Evolutionary conservation across 2,113 vertebrate species (phyloP), one percentile per base, ranked within the genome.

Genomic region (Notarius lentiginosus): DNA sequence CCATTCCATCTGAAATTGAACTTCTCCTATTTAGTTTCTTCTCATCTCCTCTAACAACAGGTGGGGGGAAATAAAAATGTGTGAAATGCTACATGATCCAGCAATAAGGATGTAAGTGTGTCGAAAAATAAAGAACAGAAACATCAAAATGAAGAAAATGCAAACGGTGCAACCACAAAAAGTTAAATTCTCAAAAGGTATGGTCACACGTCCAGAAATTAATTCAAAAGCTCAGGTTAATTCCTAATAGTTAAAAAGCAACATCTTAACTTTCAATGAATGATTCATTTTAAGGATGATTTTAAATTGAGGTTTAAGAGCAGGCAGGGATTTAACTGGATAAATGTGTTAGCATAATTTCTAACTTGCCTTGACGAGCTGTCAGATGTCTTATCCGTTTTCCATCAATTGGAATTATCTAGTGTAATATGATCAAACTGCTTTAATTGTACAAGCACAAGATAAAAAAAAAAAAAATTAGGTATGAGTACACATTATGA

Each of bases 401-500:
- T 22, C 24, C 56, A 1, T 27, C 72, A 27, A 49, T 24, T 6
- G 9, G 72, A 49, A 85, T 79, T 6, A 66, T 55, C 84, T 85
- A 18, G 9, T 79, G 49, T 47, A 22, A 61, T 20, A 41, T 34
- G 24, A 41, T 34, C 61, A 22, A 30, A 34, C 24, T 7, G 5
- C 34, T 63, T 30, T 75, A 41, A 56, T 72, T 17, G 7, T 14
- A 56, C 51, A 58, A 47, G 53, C 34, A 56, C 51, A 58, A 47
- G 53, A 27, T 34, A 22, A 30, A 79, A 58, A 27, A 55, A 22
- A 30, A 79, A 58, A 22, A 86, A 51, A 86, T 86, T 53, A 27
- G 68, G 55, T 79, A 73, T 55, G 66, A 86, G 83, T 70, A 60
- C 79, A 63, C 72, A n/a, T 53, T 17, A n/a, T 20, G 72, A 77